Conservation (phyloP, 64 coral and sea anemone species). For the Porites australiensis region DNA sequence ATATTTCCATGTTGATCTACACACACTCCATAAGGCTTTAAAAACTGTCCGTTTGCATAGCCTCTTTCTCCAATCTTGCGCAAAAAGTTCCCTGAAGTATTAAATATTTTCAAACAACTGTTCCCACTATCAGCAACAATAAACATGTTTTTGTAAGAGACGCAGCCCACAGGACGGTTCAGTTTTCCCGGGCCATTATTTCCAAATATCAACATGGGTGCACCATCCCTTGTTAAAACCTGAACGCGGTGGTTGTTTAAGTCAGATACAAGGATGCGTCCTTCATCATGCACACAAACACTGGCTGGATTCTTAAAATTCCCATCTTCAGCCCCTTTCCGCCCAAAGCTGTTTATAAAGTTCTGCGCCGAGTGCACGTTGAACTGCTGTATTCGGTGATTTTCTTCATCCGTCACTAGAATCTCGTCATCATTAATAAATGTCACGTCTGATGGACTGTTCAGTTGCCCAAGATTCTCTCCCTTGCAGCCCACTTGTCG, state of each 20-base stretch:
- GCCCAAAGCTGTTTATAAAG: slow-evolving; percentile 41
- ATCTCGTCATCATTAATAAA: slow-evolving; percentile 34
- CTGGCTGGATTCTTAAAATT: background rate
- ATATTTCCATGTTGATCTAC: slow-evolving; percentile 42
- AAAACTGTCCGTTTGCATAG: slow-evolving; percentile 33
- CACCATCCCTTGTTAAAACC: background rate
- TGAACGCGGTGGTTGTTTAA: no score
- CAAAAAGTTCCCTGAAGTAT: slow-evolving; percentile 13
- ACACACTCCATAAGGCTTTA: background rate
- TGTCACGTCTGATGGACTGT: background rate
- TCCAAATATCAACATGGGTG: slow-evolving; percentile 1
- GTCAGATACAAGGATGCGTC: no score
- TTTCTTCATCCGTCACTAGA: background rate
- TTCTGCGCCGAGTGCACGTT: background rate
- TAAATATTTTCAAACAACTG: slow-evolving; percentile 49
- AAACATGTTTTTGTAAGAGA: slow-evolving; percentile 23
- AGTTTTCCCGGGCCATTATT: background rate
- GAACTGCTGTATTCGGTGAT: slow-evolving; percentile 26
- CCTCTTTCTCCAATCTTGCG: slow-evolving; percentile 44
- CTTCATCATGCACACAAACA: background rate
- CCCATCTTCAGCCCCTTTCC: background rate
- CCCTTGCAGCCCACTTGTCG: background rate
- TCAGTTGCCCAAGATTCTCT: background rate
- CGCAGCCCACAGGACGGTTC: background rate
- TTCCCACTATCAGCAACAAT: slow-evolving; percentile 26